Evolutionary conservation across 2,888 invertebrate genomes (phyloP).

Genomic region (Polyommatus icarus): DNA sequence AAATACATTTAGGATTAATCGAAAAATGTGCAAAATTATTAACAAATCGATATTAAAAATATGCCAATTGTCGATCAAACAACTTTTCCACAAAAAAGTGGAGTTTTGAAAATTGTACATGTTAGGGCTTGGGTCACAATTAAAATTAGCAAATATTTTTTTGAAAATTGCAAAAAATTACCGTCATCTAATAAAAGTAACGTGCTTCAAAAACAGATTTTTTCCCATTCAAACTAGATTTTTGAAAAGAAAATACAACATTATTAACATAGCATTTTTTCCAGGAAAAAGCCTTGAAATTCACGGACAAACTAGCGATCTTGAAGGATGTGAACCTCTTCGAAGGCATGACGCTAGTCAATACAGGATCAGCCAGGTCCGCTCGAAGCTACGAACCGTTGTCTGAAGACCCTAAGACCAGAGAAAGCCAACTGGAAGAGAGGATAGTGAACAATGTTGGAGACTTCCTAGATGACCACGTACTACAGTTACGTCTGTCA

Average conservation of each 20-base stretch:
- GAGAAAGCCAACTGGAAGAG: conserved; percentile 69
- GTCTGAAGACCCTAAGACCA: conserved; percentile 67
- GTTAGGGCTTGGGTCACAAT: too few species aligned
- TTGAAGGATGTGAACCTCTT: conserved; percentile 74
- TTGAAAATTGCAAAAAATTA: too few species aligned
- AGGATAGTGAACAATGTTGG: conserved; percentile 70
- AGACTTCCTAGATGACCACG: conserved; percentile 71
- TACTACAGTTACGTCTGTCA: conserved; percentile 69
- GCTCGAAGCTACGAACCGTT: conserved; percentile 71
- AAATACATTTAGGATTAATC: too few species aligned
- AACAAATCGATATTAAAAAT: too few species aligned
- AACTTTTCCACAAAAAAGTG: too few species aligned
- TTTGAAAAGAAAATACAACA: background rate
- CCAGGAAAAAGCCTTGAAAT: conserved; percentile 82
- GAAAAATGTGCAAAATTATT: too few species aligned
- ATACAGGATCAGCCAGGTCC: conserved; percentile 74
- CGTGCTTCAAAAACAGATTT: background rate
- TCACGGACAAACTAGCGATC: conserved; percentile 80
- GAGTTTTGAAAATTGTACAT: too few species aligned
- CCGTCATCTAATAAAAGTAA: background rate
- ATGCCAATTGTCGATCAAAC: too few species aligned
- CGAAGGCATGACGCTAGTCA: conserved; percentile 75
- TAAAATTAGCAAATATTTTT: too few species aligned
- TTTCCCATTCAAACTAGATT: background rate
- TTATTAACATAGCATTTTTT: conserved; percentile 39